phyloP scores from a whole-genome alignment of 1,140 invertebrate species.

The Scaptomyza pallida region DNA sequence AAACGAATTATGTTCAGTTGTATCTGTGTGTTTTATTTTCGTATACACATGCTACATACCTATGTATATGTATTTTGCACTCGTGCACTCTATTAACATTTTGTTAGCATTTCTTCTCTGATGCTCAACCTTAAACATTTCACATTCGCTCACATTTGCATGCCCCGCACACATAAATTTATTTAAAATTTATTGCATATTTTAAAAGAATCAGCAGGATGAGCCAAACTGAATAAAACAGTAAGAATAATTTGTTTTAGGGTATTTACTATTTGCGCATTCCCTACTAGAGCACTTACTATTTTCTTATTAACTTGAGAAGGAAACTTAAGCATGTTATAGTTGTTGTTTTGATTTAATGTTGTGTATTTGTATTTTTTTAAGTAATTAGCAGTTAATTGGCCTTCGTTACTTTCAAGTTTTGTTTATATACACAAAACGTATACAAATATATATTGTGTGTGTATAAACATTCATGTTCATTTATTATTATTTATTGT shows the following conservation, averaged over 20 bases:
- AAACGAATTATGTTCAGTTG: conserved; percentile 10
- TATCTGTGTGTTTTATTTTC: conserved; percentile 66
- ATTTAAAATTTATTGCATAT: too few relatives aligned
- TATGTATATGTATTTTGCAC: conserved; percentile 51
- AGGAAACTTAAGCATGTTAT: background rate
- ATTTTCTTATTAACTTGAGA: background rate
- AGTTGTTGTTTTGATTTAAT: background rate
- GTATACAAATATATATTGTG: background rate
- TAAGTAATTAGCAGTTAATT: conserved; percentile 61
- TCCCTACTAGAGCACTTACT: background rate
- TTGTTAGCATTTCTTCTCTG: conserved; percentile 30
- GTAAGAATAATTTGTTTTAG: background rate
- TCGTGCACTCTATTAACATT: conserved; percentile 72
- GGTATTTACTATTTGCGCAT: background rate
- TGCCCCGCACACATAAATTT: background rate
- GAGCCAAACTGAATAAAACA: background rate
- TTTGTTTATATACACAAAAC: conserved; percentile 50
- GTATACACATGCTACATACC: conserved; percentile 49
- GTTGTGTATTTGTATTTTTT: conserved; percentile 13
- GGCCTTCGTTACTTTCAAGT: conserved; percentile 55
- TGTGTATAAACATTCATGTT: conserved; percentile 16
- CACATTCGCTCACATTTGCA: conserved; percentile 12
- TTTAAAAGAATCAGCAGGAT: background rate
- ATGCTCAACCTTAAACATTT: conserved; percentile 64
- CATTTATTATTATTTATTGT: conserved; percentile 27